A percentile compares a stretch with the other conserved stretches of the same genome.
Conservation (phyloP, 2,113 vertebrate genomes). For the Hystrix brachyura region DNA sequence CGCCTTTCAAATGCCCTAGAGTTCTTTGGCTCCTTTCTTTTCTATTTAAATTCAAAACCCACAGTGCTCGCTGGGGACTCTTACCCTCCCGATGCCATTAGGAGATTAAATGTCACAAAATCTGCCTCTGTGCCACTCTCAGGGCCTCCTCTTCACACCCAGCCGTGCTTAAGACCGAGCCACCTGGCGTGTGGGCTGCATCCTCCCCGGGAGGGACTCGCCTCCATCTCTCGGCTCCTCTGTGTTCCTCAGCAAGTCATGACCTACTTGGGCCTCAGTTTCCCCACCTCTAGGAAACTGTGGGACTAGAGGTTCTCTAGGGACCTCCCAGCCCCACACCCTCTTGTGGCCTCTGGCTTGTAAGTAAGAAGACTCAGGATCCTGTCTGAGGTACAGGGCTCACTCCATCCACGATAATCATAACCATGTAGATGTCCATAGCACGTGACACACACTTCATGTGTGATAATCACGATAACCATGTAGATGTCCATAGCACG, state of each 20-base stretch:
- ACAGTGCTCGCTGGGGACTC: neutral
- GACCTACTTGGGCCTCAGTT: neutral
- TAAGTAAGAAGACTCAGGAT: neutral
- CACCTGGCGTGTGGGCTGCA: neutral
- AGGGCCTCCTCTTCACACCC: neutral
- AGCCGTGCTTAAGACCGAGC: neutral
- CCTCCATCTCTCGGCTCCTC: neutral
- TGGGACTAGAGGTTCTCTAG: neutral
- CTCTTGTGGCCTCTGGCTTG: neutral
- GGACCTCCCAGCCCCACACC: neutral
- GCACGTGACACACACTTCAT: neutral
- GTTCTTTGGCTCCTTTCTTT: constrained; percentile 46
- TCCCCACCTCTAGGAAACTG: neutral
- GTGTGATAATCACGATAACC: accelerated
- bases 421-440: accelerated
- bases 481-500: accelerated
- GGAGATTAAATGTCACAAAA: constrained; percentile 10
- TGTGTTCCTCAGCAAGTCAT: accelerated
- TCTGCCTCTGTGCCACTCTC: neutral
- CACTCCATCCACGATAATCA: accelerated
- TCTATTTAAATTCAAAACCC: constrained; percentile 62
- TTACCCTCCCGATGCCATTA: neutral
- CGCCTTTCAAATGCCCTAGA: constrained; percentile 66
- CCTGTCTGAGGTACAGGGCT: neutral
- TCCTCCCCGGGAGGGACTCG: neutral